Base-by-base conservation (phyloP, 2,797 vertebrate species). In the Semaprochilodus insignis region DNA sequence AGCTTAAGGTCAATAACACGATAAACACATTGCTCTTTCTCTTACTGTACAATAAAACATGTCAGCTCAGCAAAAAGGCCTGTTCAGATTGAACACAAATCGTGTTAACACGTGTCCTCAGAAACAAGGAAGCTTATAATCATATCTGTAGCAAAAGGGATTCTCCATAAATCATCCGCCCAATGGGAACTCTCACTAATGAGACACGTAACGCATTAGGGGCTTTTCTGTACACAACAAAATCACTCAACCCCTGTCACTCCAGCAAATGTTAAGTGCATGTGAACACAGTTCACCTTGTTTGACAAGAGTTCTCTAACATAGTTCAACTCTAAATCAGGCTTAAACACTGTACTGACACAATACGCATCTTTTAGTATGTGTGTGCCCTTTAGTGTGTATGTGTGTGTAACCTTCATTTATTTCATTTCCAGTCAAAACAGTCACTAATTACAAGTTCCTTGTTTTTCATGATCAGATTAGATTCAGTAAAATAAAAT, bases 261-360 rank as follows among this genome's bases (percentile, higher is more conserved):
- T 34, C 31, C 36, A 65, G 62, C n/a, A 23, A 57, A 19, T 19
- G 27, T 31, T 23, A 51, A 74, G n/a, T 6, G 2, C 76, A 73
- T 15, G 34, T 17, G 34, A 52, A 52, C 76, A 60, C 82, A 88
- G 86, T 89, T 90, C 88, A 88, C 84, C 83, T 85, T 81, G 72
- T 89, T 51, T 62, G 60, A 67, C 15, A 40, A 87, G 78, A 59
- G 75, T 82, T 86, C 86, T 86, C 81, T 6, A n/a, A 82, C 80
- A 86, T 27, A 78, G 59, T 76, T 86, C 78, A 71, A 34, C 62
- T 1, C 25, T 31, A 65, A 31, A 65, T 65, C 23, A 15, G 13
- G 4, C 11, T 5, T 63, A 27, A 27, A 14, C 14, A 16, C 13
- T 27, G 59, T 25, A 54, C 13, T 36, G n/a, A n/a, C n/a, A n/a